Conservation (phyloP, 2,797 vertebrate species). For the Notolepis coatsorum region DNA sequence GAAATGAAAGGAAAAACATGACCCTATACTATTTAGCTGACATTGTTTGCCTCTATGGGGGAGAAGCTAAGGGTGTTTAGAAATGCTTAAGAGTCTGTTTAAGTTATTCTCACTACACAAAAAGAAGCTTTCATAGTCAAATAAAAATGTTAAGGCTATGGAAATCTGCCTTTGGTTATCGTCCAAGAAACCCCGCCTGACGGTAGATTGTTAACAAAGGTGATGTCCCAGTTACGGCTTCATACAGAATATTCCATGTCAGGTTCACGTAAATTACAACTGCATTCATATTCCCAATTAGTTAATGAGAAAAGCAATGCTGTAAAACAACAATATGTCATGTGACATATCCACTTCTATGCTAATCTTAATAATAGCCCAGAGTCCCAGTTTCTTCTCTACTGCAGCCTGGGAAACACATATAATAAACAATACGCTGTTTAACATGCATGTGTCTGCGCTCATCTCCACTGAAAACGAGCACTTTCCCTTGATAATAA, state of each 20-base stretch:
- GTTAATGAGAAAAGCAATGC: slow-evolving; percentile 1
- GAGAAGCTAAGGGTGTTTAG: not conserved
- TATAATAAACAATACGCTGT: not conserved
- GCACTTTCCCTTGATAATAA: slow-evolving; percentile 1
- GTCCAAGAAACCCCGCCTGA: not conserved
- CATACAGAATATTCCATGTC: not conserved
- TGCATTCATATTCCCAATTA: not conserved
- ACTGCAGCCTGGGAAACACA: not conserved
- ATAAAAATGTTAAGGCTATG: not conserved
- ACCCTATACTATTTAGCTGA: not conserved
- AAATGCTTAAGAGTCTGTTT: not conserved
- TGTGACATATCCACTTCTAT: no score
- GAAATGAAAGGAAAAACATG: no score
- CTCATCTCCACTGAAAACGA: slow-evolving; percentile 8
- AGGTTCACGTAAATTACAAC: no score
- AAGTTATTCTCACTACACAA: not conserved
- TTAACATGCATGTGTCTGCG: slow-evolving; percentile 24
- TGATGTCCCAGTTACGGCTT: not conserved
- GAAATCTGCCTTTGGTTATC: not conserved
- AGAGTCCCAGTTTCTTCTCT: not conserved
- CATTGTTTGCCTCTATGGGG: not conserved
- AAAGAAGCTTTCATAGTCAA: not conserved
- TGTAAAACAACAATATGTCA: not conserved
- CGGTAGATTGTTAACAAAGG: not conserved
- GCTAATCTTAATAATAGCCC: not conserved